These are phyloP conservation scores for Corythaixoides concolor DNA, from an alignment of 2,113 vertebrate species.

Conservation along the genomic window DNA sequence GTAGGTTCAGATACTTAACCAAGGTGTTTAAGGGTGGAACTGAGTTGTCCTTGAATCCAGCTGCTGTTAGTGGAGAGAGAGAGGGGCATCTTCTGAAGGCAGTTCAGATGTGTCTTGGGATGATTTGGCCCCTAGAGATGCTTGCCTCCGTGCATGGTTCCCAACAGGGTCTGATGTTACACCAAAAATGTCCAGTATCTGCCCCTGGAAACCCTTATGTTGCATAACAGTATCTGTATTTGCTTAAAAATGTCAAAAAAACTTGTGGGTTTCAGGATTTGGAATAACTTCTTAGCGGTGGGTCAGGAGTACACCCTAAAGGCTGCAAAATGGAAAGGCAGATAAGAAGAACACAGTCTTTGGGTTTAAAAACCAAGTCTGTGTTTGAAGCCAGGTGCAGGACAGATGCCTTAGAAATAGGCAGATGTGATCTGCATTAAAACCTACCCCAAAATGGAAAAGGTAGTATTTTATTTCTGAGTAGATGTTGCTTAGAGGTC, in stretches of 20 bases:
- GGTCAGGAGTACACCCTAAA: neutral
- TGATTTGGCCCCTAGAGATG: neutral
- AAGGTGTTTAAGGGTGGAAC: neutral
- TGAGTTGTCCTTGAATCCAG: neutral
- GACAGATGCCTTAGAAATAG: neutral
- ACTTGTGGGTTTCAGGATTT: accelerated
- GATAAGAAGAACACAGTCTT: neutral
- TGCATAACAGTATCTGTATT: neutral
- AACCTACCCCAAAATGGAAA: neutral
- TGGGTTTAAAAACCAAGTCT: neutral
- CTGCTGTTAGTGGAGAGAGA: neutral
- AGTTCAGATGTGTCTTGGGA: neutral
- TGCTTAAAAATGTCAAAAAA: neutral
- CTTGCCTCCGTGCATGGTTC: neutral
- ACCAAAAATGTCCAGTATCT: neutral
- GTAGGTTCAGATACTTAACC: neutral
- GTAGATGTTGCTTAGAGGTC: neutral
- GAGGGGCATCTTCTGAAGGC: neutral
- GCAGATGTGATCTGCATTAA: accelerated
- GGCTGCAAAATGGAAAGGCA: neutral
- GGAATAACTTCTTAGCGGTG: neutral
- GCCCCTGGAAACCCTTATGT: neutral
- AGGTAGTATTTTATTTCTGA: neutral
- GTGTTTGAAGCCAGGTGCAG: neutral
- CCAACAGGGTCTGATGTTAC: no score